A percentile compares a stretch with the other conserved stretches of the same genome.
phyloP scores from a whole-genome alignment of 2,113 vertebrate species.

The Egretta garzetta region DNA sequence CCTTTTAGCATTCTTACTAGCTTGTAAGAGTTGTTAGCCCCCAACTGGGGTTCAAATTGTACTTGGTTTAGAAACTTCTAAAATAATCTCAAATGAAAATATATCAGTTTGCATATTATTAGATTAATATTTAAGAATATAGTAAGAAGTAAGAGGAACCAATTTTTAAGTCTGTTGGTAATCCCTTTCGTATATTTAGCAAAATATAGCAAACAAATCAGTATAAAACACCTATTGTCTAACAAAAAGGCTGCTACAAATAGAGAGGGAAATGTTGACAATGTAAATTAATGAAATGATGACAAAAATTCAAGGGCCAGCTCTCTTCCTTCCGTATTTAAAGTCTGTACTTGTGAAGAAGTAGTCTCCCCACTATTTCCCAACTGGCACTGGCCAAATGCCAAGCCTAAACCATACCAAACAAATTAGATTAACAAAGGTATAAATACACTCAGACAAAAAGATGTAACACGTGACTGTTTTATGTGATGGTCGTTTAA shows the following conservation, averaged over 20 bases:
- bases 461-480: not conserved
- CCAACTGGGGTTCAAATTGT: not conserved
- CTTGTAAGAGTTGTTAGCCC: not conserved
- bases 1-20: not conserved
- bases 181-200: not conserved
- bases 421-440: not conserved
- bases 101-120: not conserved
- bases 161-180: not conserved
- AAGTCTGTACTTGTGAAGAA: not conserved
- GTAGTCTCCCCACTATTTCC: not conserved
- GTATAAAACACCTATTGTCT: not conserved
- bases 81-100: not conserved
- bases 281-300: not conserved
- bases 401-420: not conserved
- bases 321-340: not conserved
- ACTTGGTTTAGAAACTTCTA: not conserved
- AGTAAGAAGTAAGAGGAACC: not conserved
- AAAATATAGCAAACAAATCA: not conserved
- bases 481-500: not conserved
- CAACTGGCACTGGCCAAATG: not conserved
- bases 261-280: not conserved
- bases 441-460: not conserved
- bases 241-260: not conserved
- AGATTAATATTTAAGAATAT: not conserved
- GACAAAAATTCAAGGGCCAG: not conserved